Percentiles rank a stretch among this genome's conserved stretches.
These are phyloP conservation scores for Pseudorectes ferrugineus DNA, from an alignment of 2,113 vertebrate genomes.

Conservation along the genomic window DNA sequence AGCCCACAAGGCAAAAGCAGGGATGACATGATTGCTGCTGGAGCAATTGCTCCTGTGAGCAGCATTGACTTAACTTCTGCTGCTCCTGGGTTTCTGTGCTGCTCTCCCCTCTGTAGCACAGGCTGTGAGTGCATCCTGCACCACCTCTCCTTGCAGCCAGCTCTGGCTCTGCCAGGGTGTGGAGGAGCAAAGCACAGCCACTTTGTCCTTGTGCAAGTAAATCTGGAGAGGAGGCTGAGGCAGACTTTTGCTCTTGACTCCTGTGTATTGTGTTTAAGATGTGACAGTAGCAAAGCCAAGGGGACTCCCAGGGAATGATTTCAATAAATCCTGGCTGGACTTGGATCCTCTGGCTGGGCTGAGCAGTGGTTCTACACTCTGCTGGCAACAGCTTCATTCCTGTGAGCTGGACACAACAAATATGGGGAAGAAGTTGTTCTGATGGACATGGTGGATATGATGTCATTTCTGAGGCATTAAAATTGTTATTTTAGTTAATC, in stretches of 20 bases:
- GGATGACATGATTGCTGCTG: background rate
- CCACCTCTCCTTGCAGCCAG: background rate
- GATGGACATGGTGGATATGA: background rate
- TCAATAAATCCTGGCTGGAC: background rate
- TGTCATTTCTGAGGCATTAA: background rate
- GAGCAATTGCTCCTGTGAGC: too few relatives aligned
- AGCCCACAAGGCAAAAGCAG: background rate
- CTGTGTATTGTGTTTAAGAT: background rate
- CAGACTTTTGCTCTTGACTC: background rate
- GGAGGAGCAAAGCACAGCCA: background rate
- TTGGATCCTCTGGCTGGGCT: background rate
- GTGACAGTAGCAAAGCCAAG: background rate
- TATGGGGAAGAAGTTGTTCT: background rate
- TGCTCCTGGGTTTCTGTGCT: background rate
- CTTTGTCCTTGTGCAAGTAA: background rate
- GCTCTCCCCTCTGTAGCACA: background rate
- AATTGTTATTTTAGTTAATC: background rate
- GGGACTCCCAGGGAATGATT: background rate
- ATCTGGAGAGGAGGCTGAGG: background rate
- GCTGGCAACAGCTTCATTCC: background rate
- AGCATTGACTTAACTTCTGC: background rate
- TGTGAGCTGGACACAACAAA: background rate
- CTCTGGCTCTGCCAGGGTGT: background rate
- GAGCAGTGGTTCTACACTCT: background rate
- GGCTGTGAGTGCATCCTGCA: too few relatives aligned